Evolutionary conservation across 2,113 vertebrate species (phyloP).

Genomic region (Bettongia penicillata): DNA sequence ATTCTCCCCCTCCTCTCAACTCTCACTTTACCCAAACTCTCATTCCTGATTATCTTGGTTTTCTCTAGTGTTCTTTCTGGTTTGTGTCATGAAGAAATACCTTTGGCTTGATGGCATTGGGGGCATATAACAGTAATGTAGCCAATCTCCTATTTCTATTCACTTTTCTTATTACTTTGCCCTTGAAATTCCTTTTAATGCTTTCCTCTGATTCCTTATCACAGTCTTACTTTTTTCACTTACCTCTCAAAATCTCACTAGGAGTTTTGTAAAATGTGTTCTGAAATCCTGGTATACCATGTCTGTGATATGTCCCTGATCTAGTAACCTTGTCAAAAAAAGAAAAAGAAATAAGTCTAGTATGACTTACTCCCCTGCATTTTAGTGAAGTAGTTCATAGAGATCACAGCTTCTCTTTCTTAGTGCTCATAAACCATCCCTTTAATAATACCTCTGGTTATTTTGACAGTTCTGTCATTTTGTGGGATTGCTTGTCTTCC

Average conservation of each 20-base stretch:
- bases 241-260: neutral
- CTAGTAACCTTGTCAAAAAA: too few relatives aligned
- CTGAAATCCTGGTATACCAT: neutral
- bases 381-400: neutral
- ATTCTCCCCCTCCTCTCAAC: neutral
- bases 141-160: neutral
- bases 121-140: neutral
- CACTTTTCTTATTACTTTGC: neutral
- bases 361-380: neutral
- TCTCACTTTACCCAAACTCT: neutral
- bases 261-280: neutral
- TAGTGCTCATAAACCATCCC: neutral
- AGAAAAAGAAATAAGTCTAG: neutral
- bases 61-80: neutral
- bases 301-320: too few relatives aligned
- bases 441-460: neutral
- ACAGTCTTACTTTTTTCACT: neutral
- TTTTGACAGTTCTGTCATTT: neutral
- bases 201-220: neutral
- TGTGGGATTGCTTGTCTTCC: neutral
- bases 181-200: neutral
- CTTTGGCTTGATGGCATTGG: neutral
- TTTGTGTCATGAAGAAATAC: neutral
- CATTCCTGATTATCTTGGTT: neutral
- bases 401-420: neutral